A percentile compares a stretch with the other conserved stretches of the same genome.
These are phyloP conservation scores for Trididemnum clinides DNA, from an alignment of 23 tunicate genomes.

Conservation along the genomic window DNA sequence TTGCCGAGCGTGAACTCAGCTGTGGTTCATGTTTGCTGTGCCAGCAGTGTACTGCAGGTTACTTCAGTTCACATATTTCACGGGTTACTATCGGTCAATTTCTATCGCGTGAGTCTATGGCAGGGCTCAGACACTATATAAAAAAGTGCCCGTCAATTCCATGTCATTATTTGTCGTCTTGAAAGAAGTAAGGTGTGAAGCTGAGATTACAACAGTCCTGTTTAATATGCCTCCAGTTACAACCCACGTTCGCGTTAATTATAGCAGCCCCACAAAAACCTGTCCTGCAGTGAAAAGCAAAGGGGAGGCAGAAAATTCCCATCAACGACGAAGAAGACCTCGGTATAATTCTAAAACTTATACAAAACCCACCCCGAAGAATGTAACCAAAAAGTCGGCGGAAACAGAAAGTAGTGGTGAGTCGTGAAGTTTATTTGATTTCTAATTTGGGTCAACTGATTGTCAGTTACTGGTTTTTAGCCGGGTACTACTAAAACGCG, in stretches of 20 bases:
- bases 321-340: background rate
- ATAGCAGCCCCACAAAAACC: background rate
- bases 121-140: too few relatives aligned
- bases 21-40: too few relatives aligned
- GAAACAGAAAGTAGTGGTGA: too few relatives aligned
- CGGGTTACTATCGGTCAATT: conserved; percentile 36
- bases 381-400: background rate
- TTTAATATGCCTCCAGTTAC: conserved; percentile 5
- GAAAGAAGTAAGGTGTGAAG: background rate
- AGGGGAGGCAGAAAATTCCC: background rate
- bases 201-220: background rate
- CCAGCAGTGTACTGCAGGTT: too few relatives aligned
- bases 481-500: too few relatives aligned
- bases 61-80: too few relatives aligned
- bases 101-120: conserved; percentile 20
- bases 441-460: too few relatives aligned
- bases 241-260: background rate
- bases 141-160: too few relatives aligned
- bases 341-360: background rate
- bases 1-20: too few relatives aligned
- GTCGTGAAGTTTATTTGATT: too few relatives aligned
- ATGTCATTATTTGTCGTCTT: background rate
- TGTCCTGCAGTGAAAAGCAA: background rate
- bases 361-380: background rate
- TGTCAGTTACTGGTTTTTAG: too few relatives aligned